Evolutionary conservation across 2,888 invertebrate species (phyloP).

Genomic region (Coelopa pilipes): DNA sequence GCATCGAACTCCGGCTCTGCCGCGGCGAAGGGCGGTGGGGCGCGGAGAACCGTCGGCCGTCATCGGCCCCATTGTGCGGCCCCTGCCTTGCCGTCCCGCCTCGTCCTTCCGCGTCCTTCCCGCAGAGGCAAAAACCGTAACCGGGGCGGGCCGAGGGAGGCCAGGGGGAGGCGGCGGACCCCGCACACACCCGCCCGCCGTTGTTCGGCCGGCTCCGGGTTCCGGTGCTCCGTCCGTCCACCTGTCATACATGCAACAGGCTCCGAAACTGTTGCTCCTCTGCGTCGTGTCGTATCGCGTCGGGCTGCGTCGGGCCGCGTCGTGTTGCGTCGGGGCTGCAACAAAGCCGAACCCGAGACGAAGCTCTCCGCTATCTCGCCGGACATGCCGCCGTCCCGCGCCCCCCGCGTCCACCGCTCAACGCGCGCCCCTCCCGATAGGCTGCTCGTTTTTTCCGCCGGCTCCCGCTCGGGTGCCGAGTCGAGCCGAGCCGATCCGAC

Average conservation of each 20-base stretch:
- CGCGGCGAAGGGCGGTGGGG: background rate
- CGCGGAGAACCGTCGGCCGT: background rate
- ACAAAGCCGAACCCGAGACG: constrained; percentile 22
- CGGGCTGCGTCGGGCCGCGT: background rate
- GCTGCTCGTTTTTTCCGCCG: constrained; percentile 5
- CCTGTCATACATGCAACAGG: constrained; percentile 57
- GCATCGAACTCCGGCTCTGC: constrained; percentile 27
- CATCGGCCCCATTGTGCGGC: background rate
- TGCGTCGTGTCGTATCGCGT: background rate
- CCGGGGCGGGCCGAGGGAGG: too few relatives aligned
- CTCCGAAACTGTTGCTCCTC: constrained; percentile 48
- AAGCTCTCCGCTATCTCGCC: constrained; percentile 1
- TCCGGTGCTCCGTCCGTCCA: constrained; percentile 39
- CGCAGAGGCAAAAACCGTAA: constrained; percentile 16
- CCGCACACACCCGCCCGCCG: background rate
- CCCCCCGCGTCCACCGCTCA: background rate
- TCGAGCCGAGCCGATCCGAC: too few relatives aligned
- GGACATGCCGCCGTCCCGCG: background rate
- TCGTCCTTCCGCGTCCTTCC: background rate
- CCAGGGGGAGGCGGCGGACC: background rate
- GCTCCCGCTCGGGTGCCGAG: constrained; percentile 17
- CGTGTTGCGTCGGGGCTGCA: constrained; percentile 1
- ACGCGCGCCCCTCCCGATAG: background rate
- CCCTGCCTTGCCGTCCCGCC: too few relatives aligned
- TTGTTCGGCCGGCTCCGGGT: constrained; percentile 7